Base-by-base conservation (phyloP, 2,888 invertebrate species). In the Herminia tarsipennalis region DNA sequence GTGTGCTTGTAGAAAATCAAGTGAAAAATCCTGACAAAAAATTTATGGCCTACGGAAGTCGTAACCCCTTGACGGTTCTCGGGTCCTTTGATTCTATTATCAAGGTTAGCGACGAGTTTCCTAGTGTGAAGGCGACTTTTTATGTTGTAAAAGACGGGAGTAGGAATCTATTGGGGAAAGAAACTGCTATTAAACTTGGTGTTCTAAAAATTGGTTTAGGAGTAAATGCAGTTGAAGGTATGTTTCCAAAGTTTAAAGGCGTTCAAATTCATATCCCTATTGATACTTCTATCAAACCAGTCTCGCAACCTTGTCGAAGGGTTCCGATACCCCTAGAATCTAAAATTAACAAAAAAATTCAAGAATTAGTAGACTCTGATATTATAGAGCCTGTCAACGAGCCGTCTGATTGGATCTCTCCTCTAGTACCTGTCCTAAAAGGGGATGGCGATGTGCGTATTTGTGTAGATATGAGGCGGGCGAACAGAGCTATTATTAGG, bases 391-490 rank as follows among this genome's bases (percentile, higher is more conserved):
- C n/a, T n/a, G n/a, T n/a, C n/a, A n/a, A n/a, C n/a, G n/a, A n/a
- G n/a, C n/a, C n/a, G n/a, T n/a, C n/a, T n/a, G n/a, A n/a, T n/a
- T n/a, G n/a, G n/a, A n/a, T n/a, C n/a, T n/a, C n/a, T n/a, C n/a
- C n/a, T n/a, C n/a, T n/a, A n/a, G n/a, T n/a, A n/a, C n/a, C n/a
- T n/a, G n/a, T n/a, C n/a, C n/a, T n/a, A n/a, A n/a, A n/a, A n/a
- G n/a, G n/a, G n/a, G 6, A 32, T 5, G 32, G 32, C 0, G 33
- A 32, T 1, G 20, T 33, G 2, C 44, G 69, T 0, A 1, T 69
- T 0, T 73, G 67, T 32, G 43, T 70, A 0, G 70, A 70, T 21
- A 69, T 68, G 69, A 10, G 54, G 66, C 76, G 77, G 21, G 69
- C 67, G 0, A 70, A 71, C 32, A 2, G 1, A 2, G 66, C 67